Base-by-base conservation (phyloP, 2,113 vertebrate genomes). In the Meleagris gallopavo region DNA sequence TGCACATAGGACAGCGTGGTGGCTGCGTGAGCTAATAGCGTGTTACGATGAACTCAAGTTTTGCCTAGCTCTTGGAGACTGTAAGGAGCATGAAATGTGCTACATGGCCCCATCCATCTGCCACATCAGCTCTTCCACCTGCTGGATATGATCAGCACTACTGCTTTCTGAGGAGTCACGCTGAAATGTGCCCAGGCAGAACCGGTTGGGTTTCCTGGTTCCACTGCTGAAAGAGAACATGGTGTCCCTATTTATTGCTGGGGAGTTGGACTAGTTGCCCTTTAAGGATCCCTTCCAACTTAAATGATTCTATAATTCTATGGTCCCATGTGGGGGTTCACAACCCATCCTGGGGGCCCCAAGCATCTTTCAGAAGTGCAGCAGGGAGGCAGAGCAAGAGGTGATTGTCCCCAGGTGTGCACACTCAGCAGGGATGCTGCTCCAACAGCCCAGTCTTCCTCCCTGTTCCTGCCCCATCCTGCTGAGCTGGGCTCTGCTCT, bases 401-500 rank as follows among this genome's bases (percentile, higher is more conserved):
- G 36, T 66, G 0, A 0, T 55, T 88, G 40, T 83, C 4, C 45
- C 11, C 0, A 0, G 45, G 6, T 0, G 1, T 29, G 29, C 13
- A 29, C 21, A 48, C 13, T 76, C 1, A 3, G 71, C 66, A 22
- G 55, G 32, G 55, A 60, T 83, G 74, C 88, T 91, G 72, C 85
- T 77, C 79, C 61, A 27, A 46, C 84, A 73, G 64, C 85, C 54
- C 24, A 29, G 0, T 14, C 38, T 41, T 50, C 69, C 86, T 73
- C 13, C 80, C 76, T 1, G 0, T 74, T 96, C 94, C 86, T 86
- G 95, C 73, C 93, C 46, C 0, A n/a, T 90, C 96, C 86, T 96
- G 96, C 94, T 93, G 86, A 93, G 94, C 96, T 93, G 92, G 86
- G 76, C 83, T 93, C 83, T 86, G 69, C 92, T 90, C 94, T 96